Evolutionary conservation across 1,140 invertebrate genomes (phyloP), one percentile per base, ranked within the genome.

Genomic region (Goniozus legneri): DNA sequence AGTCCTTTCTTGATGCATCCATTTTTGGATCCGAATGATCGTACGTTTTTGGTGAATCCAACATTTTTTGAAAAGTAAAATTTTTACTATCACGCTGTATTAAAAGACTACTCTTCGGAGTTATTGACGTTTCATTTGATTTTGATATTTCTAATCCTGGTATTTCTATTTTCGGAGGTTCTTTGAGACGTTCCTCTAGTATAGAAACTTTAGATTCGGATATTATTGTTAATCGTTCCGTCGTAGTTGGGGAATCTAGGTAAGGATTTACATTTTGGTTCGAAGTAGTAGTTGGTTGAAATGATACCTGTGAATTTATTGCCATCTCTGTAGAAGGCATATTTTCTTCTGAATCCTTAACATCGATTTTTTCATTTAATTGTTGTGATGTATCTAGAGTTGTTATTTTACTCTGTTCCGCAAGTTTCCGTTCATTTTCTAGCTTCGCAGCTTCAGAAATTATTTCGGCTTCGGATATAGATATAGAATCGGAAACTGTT

Each of bases 391-490:
- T 20, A n/a, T 41, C 35, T n/a, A n/a, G n/a, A n/a, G n/a, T n/a
- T 13, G 30, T 20, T 2, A 22, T 41, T 40, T 54, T 53, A 32
- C 53, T 30, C 7, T 62, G 54, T 6, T 50, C 45, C 8, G 54
- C 52, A 6, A 56, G 40, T 44, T 73, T 62, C 1, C 49, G 58
- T 24, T 76, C 73, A 15, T 46, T 75, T 42, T 75, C 71, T 18
- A 75, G 47, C 55, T 75, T 75, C 8, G 62, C 66, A n/a, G 72
- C 72, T 42, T 75, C 72, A 12, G 68, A 69, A 32, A 75, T 75
- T 3, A 76, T 75, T 54, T 76, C 72, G 15, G 72, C 71, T 54
- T 76, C 73, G 1, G 72, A 76, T 48, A 74, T 76, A 0, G 69
- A 64, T 27, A 76, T 75, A 12, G 71, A 58, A 62, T 71, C 63